Evolutionary conservation across 1,140 invertebrate genomes (phyloP).

Genomic region (Tenebrio molitor): DNA sequence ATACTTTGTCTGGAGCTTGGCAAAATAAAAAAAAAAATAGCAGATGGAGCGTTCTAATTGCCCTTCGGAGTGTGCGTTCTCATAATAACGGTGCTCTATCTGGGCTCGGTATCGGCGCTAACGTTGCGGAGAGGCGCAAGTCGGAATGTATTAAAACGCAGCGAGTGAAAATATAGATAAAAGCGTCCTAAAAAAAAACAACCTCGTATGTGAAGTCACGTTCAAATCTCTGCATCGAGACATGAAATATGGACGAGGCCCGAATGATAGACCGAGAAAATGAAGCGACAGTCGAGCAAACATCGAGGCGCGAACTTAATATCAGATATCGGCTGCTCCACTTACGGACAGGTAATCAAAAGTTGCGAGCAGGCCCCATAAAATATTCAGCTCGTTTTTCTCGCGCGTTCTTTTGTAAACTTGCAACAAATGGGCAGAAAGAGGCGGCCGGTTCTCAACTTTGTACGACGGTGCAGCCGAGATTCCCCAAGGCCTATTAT

Average conservation of each 20-base stretch:
- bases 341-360: slow-evolving; percentile 60
- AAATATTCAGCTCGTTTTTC: slow-evolving; percentile 60
- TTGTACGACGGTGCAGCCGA: slow-evolving; percentile 50
- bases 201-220: slow-evolving; percentile 44
- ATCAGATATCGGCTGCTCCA: slow-evolving; percentile 47
- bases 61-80: not conserved
- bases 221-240: slow-evolving; percentile 30
- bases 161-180: slow-evolving; percentile 31
- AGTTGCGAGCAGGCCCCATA: slow-evolving; percentile 52
- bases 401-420: slow-evolving; percentile 54
- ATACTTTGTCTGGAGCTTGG: not conserved
- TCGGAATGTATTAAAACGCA: slow-evolving; percentile 25
- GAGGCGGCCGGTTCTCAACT: slow-evolving; percentile 1
- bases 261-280: slow-evolving; percentile 23
- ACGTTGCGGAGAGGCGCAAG: not conserved
- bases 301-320: slow-evolving; percentile 41
- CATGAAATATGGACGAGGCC: slow-evolving; percentile 38
- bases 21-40: not conserved
- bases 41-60: not conserved
- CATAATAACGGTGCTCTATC: slow-evolving; percentile 22
- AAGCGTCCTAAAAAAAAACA: slow-evolving; percentile 23
- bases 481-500: slow-evolving; percentile 65
- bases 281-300: slow-evolving; percentile 41
- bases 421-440: slow-evolving; percentile 57
- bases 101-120: slow-evolving; percentile 1